phyloP scores from a whole-genome alignment of 2,888 invertebrate genomes.

The Acleris sparsana region DNA sequence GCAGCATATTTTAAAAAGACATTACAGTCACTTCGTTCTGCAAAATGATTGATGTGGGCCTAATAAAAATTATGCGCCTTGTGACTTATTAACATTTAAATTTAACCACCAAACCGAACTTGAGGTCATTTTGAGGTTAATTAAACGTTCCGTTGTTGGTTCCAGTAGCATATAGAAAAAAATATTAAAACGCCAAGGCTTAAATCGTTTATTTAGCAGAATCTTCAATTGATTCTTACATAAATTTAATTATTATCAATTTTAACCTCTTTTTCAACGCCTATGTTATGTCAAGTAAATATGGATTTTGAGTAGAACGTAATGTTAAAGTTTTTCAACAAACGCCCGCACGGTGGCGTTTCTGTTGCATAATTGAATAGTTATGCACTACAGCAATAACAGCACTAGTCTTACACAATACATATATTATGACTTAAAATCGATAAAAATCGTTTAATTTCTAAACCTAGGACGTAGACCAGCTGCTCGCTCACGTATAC shows the following conservation, averaged over 20 bases:
- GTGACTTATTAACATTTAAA: background rate
- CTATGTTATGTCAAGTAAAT: background rate
- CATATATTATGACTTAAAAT: too few relatives aligned
- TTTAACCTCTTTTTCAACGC: background rate
- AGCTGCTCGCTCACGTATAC: too few relatives aligned
- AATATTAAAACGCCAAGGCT: background rate
- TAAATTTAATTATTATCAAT: background rate
- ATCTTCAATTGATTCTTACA: background rate
- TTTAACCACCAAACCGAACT: constrained; percentile 13
- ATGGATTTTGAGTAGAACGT: constrained; percentile 43
- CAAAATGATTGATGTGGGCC: too few relatives aligned
- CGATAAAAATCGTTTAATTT: background rate
- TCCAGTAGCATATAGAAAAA: background rate
- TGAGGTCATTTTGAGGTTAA: background rate
- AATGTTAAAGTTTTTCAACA: constrained; percentile 52
- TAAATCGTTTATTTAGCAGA: background rate
- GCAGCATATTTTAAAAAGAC: too few relatives aligned
- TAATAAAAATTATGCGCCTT: too few relatives aligned
- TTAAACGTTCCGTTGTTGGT: constrained; percentile 8
- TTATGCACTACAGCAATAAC: constrained; percentile 1
- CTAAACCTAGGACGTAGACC: background rate
- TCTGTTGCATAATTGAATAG: constrained; percentile 60
- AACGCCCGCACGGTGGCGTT: constrained; percentile 69
- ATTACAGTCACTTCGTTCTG: too few relatives aligned
- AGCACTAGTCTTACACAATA: background rate